Evolutionary conservation across 2,888 invertebrate species (phyloP).

Genomic region (Elegia similella): DNA sequence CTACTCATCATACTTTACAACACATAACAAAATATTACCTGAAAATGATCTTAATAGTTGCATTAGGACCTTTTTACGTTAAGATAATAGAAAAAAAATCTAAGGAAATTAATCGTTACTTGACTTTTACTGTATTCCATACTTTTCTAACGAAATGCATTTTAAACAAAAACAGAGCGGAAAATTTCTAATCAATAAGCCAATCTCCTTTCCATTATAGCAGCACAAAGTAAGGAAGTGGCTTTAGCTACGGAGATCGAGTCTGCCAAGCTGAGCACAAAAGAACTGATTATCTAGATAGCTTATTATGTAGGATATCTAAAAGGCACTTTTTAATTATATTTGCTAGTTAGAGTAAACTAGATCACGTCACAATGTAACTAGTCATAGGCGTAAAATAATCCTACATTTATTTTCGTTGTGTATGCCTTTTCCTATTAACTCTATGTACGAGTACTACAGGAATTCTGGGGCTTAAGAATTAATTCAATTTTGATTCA

Average conservation of each 20-base stretch:
- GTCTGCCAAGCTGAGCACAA: conserved; percentile 9
- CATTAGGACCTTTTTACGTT: too few species aligned
- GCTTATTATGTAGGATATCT: background rate
- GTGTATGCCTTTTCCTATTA: background rate
- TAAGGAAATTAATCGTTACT: too few species aligned
- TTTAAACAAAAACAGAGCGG: background rate
- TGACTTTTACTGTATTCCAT: too few species aligned
- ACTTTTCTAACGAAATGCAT: background rate
- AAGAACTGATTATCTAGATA: conserved; percentile 12
- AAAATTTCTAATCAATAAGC: conserved; percentile 8
- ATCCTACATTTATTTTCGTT: too few species aligned
- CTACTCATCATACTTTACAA: too few species aligned
- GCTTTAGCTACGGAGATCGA: background rate
- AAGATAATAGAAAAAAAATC: too few species aligned
- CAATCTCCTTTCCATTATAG: conserved; percentile 4
- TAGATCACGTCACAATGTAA: too few species aligned
- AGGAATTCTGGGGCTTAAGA: conserved; percentile 25
- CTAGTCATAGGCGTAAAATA: too few species aligned
- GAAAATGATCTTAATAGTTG: too few species aligned
- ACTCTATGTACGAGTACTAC: conserved; percentile 21
- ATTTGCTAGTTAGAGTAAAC: too few species aligned
- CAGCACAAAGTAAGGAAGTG: conserved; percentile 6
- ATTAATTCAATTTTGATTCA: conserved; percentile 26
- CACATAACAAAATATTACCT: too few species aligned
- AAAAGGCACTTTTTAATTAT: too few species aligned